Percentiles rank a stretch among this genome's conserved stretches.
Evolutionary conservation across 2,113 vertebrate genomes (phyloP).

Genomic region (Oostethus manadensis): DNA sequence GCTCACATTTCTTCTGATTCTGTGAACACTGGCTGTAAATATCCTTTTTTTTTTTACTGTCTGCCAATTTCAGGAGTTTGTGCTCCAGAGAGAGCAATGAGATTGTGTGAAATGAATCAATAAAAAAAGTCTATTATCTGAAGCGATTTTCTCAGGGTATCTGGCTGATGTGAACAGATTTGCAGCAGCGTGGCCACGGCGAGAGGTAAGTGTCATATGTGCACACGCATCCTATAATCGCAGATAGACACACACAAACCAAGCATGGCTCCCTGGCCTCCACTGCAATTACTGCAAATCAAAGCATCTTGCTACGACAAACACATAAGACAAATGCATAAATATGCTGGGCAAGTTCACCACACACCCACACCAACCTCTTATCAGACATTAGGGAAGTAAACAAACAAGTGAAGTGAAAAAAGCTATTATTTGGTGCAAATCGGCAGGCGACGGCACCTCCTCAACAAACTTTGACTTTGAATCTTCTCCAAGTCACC

Average conservation of each 20-base stretch:
- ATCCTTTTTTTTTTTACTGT: conserved; percentile 55
- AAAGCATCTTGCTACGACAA: conserved; percentile 41
- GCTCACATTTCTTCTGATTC: conserved; percentile 28
- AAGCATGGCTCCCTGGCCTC: conserved; percentile 17
- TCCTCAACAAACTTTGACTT: conserved; percentile 29
- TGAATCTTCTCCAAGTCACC: conserved; percentile 14
- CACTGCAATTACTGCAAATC: conserved; percentile 58
- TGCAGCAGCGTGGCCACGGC: conserved; percentile 1
- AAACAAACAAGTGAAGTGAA: conserved; percentile 39
- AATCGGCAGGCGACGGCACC: conserved; percentile 17
- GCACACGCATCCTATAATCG: not conserved
- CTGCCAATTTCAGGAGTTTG: conserved; percentile 54
- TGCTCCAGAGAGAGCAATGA: conserved; percentile 53
- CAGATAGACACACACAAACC: conserved; percentile 2
- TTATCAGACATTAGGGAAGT: conserved; percentile 36
- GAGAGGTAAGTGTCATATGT: conserved; percentile 16
- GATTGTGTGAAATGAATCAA: conserved; percentile 63
- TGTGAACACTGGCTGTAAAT: conserved; percentile 42
- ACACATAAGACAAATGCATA: conserved; percentile 21
- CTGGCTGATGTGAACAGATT: conserved; percentile 34
- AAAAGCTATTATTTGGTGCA: conserved; percentile 41
- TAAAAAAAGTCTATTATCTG: conserved; percentile 65
- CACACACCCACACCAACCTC: conserved; percentile 11
- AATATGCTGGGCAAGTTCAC: conserved; percentile 32
- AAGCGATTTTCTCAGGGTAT: conserved; percentile 49